Base-by-base conservation (phyloP, 2,888 invertebrate species). In the Nycteola revayana region DNA sequence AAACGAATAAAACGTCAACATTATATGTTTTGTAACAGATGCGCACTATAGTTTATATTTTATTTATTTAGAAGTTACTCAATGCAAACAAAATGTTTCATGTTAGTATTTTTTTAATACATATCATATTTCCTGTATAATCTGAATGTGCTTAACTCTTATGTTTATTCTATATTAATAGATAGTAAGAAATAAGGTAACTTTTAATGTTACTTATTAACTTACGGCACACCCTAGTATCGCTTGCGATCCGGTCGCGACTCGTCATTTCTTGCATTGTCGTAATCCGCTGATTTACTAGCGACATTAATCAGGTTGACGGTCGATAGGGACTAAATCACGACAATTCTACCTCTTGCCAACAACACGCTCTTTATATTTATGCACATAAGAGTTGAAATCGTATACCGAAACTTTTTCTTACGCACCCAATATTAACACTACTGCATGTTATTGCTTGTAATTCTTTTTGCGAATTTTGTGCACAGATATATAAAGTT, bases 201-300 rank as follows among this genome's bases (percentile, higher is more conserved):
- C n/a, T n/a, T n/a, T n/a, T n/a, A n/a, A n/a, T n/a, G n/a, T n/a
- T 14, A 14, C 14, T 14, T 14, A 14, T 14, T n/a, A 14, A 14
- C 14, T 67, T 66, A 32, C 8, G 47, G 59, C 69, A 57, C 36
- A 42, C 42, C 40, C 47, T 44, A 69, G 74, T 72, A 72, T 72
- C 68, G 75, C 73, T 69, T 74, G 76, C 82, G 81, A 79, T 78
- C 80, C 82, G 72, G 80, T 75, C 83, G 77, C 85, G 84, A 79
- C 85, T 88, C 87, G 87, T 88, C 87, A 88, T 87, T 87, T 86
- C 87, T 86, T 86, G 84, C 85, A 87, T 88, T 88, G 87, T 87
- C 86, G 87, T 88, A 88, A 87, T 88, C 88, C 88, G 79, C 80
- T 88, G 88, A 88, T 88, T 87, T 88, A 88, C 86, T 84, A 80